These are phyloP conservation scores for Tupaia chinensis DNA, from an alignment of 2,113 vertebrate genomes.

Conservation along the genomic window DNA sequence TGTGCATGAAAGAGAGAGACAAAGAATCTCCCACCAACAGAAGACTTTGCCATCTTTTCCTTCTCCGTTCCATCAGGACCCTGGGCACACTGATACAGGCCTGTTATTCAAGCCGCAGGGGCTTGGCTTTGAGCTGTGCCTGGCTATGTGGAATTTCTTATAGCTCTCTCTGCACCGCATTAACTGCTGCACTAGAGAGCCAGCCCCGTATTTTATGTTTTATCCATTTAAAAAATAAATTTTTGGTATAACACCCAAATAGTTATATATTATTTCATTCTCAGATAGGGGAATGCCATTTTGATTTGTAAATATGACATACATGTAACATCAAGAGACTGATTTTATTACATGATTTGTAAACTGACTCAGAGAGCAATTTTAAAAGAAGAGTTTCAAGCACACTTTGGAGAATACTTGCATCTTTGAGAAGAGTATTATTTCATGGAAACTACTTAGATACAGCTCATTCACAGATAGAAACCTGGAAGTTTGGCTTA, in stretches of 20 bases:
- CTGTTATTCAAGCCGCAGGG: no score
- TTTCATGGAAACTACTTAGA: not conserved
- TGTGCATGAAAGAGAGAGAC: not conserved
- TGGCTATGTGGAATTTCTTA: no score
- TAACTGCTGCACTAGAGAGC: no score
- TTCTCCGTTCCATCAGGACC: no score
- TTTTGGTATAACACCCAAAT: not conserved
- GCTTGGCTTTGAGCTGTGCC: no score
- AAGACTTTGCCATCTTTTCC: no score
- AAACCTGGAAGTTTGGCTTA: not conserved
- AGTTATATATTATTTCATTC: not conserved
- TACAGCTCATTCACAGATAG: not conserved
- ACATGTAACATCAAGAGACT: not conserved
- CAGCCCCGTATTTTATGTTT: not conserved
- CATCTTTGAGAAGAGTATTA: not conserved
- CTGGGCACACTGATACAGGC: no score
- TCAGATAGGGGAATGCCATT: conserved; percentile 26
- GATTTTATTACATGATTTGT: not conserved
- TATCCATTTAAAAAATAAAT: not conserved
- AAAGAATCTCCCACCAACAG: no score
- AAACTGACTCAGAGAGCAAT: not conserved
- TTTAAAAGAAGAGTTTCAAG: not conserved
- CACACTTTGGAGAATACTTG: not conserved
- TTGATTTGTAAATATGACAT: not conserved
- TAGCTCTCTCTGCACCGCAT: no score